phyloP scores from a whole-genome alignment of 1,140 invertebrate species.

The Whitmania pigra region DNA sequence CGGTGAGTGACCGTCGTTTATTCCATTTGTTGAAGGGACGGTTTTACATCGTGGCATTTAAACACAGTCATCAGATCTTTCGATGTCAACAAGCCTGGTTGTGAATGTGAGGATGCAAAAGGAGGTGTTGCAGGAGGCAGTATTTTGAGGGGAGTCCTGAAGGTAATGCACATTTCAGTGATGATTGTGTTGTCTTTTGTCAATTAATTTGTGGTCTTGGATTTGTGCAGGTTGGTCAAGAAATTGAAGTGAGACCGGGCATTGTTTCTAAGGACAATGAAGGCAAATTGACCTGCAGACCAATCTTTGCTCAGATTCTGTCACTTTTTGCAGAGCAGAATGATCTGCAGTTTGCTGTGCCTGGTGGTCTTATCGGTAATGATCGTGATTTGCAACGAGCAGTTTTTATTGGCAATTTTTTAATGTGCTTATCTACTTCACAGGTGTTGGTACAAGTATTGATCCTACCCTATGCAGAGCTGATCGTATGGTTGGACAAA shows the following conservation, averaged over 20 bases:
- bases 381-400: neutral
- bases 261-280: slow-evolving; percentile 90
- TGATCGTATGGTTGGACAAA: slow-evolving; percentile 94
- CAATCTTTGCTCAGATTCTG: slow-evolving; percentile 90
- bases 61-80: slow-evolving; percentile 82
- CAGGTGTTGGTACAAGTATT: slow-evolving; percentile 94
- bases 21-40: neutral
- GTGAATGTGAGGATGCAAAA: slow-evolving; percentile 93
- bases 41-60: slow-evolving; percentile 10
- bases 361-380: slow-evolving; percentile 83
- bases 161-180: slow-evolving; percentile 47
- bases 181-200: neutral
- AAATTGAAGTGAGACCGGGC: slow-evolving; percentile 78
- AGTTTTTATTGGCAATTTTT: too few relatives aligned
- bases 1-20: slow-evolving; percentile 32
- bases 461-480: slow-evolving; percentile 94
- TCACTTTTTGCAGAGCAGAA: slow-evolving; percentile 98
- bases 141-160: slow-evolving; percentile 84
- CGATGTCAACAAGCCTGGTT: slow-evolving; percentile 98
- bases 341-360: slow-evolving; percentile 93
- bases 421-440: too few relatives aligned
- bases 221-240: slow-evolving; percentile 57
- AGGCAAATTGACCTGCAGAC: slow-evolving; percentile 84
- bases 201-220: too few relatives aligned
- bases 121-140: slow-evolving; percentile 97